phyloP scores from a whole-genome alignment of 53 echinoderm and acorn worm species.

The Hippasteria phrygiana region DNA sequence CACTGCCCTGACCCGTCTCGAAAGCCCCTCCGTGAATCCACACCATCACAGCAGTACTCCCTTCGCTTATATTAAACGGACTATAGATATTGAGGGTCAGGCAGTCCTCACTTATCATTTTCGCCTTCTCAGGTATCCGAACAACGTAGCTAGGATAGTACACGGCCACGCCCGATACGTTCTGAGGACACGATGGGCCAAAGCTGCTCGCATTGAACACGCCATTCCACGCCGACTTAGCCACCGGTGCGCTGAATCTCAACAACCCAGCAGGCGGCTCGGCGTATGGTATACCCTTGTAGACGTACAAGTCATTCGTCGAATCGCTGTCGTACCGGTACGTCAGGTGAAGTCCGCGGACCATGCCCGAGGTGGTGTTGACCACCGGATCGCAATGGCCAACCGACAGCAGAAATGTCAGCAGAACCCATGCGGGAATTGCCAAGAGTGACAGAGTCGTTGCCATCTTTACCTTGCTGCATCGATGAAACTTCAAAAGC shows the following conservation, averaged over 20 bases:
- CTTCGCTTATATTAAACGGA: slow-evolving; percentile 58
- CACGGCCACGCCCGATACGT: slow-evolving; percentile 2
- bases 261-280: slow-evolving; percentile 68
- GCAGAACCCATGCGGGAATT: background rate
- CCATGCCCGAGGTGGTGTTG: slow-evolving; percentile 43
- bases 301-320: slow-evolving; percentile 15
- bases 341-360: slow-evolving; percentile 8
- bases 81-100: slow-evolving; percentile 82
- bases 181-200: slow-evolving; percentile 84
- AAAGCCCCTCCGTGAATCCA: slow-evolving; percentile 47
- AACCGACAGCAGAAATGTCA: background rate
- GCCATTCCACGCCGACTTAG: slow-evolving; percentile 51
- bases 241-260: slow-evolving; percentile 77
- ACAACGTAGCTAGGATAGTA: slow-evolving; percentile 36
- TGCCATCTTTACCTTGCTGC: background rate
- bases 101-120: slow-evolving; percentile 74
- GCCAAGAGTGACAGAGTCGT: background rate
- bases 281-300: slow-evolving; percentile 77
- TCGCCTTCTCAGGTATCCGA: slow-evolving; percentile 18
- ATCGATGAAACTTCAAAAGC: background rate
- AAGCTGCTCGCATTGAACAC: slow-evolving; percentile 75
- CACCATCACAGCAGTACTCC: slow-evolving; percentile 35
- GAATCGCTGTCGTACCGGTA: background rate
- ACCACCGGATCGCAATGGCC: slow-evolving; percentile 28
- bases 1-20: slow-evolving; percentile 37